Percentiles rank a stretch among this genome's conserved stretches.
Evolutionary conservation across 2,113 vertebrate species (phyloP).

Genomic region (Vidua macroura): DNA sequence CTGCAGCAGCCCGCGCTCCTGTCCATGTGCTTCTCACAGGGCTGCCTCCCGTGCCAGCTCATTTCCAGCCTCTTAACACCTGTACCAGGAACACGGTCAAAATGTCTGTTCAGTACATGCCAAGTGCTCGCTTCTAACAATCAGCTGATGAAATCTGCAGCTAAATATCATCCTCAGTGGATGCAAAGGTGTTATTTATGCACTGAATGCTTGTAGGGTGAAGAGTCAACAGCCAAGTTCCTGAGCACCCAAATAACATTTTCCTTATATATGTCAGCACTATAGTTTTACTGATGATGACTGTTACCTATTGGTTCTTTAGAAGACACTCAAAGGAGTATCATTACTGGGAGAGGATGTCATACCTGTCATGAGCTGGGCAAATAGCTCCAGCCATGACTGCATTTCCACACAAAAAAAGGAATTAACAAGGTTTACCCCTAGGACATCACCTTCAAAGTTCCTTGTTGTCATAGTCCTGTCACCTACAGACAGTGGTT

Average conservation of each 20-base stretch:
- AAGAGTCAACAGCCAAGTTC: not conserved
- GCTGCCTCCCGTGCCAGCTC: constrained; percentile 78
- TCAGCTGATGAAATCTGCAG: not conserved
- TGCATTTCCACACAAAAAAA: not conserved
- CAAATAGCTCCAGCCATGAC: not conserved
- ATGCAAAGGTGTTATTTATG: not conserved
- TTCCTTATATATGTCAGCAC: not conserved
- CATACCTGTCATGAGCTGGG: not conserved
- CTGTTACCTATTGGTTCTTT: not conserved
- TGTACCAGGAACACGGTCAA: not conserved
- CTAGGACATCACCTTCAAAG: not conserved
- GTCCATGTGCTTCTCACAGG: constrained; percentile 75
- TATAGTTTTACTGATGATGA: not conserved
- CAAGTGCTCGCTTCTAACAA: not conserved
- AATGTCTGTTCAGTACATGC: not conserved
- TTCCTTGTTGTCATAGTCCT: not conserved
- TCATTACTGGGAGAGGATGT: not conserved
- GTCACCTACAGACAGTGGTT: not conserved
- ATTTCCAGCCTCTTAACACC: constrained; percentile 74
- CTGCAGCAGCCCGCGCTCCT: constrained; percentile 44
- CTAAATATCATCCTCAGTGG: accelerated
- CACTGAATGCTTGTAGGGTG: not conserved
- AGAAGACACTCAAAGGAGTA: not conserved
- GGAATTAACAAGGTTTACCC: not conserved
- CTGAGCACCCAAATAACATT: not conserved